These are phyloP conservation scores for Mythimna albipuncta DNA, from an alignment of 2,888 invertebrate genomes.

Conservation along the genomic window DNA sequence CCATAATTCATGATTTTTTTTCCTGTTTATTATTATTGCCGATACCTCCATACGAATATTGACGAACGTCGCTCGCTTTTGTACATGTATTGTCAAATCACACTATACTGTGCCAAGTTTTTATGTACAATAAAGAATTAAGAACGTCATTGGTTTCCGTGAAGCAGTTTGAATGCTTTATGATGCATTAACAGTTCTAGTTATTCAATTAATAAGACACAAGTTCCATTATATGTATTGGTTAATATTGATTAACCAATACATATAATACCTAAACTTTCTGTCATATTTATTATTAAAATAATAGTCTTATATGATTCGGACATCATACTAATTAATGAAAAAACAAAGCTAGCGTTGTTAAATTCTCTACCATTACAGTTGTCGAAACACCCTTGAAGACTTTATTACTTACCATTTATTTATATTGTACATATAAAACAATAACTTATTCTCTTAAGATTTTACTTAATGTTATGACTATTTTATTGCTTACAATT, in stretches of 20 bases:
- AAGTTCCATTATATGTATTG: conserved; percentile 7
- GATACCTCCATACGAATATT: conserved; percentile 1
- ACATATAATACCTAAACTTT: neutral
- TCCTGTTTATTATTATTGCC: conserved; percentile 13
- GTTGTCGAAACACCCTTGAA: neutral
- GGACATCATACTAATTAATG: neutral
- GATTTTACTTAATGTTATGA: conserved; percentile 18
- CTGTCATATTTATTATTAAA: no score
- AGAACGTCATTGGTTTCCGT: neutral
- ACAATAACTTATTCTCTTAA: conserved; percentile 27
- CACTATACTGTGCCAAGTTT: no score
- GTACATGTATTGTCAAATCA: no score
- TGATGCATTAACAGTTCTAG: conserved; percentile 6
- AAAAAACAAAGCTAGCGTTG: neutral
- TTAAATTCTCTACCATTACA: neutral
- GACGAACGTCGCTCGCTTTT: neutral
- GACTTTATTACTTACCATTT: no score
- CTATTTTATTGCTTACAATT: conserved; percentile 18
- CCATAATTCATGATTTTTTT: conserved; percentile 2
- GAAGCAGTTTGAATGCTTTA: neutral
- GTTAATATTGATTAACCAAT: neutral
- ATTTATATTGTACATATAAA: no score
- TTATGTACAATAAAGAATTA: no score
- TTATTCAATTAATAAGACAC: neutral
- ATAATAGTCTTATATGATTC: no score